Evolutionary conservation across 2,888 invertebrate species (phyloP).

Genomic region (Rhorus exstirpatorius): DNA sequence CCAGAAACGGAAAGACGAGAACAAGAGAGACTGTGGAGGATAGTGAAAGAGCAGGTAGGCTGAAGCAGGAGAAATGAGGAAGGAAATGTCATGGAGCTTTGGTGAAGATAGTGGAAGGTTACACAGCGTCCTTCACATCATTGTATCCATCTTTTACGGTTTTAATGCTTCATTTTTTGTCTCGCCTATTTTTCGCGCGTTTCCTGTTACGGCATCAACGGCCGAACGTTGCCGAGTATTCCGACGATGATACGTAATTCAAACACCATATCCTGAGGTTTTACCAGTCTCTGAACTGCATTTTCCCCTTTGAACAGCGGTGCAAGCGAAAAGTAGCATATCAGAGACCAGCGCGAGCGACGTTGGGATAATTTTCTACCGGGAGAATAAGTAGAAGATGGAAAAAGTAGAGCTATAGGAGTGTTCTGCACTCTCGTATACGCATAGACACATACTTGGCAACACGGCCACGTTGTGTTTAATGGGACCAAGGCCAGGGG

Average conservation of each 20-base stretch:
- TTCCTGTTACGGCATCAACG: conserved; percentile 17
- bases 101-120: conserved; percentile 61
- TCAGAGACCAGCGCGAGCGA: conserved; percentile 13
- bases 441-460: conserved; percentile 36
- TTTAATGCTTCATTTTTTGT: conserved; percentile 6
- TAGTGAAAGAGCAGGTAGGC: conserved; percentile 34
- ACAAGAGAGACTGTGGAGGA: conserved; percentile 1
- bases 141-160: conserved; percentile 33
- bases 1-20: conserved; percentile 10
- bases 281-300: conserved; percentile 62
- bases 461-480: conserved; percentile 66
- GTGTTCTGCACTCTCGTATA: conserved; percentile 25
- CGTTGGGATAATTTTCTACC: conserved; percentile 9
- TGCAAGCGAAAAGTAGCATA: conserved; percentile 66
- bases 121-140: conserved; percentile 61
- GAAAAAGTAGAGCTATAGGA: conserved; percentile 8
- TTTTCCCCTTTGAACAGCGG: conserved; percentile 70
- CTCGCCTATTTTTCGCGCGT: conserved; percentile 5
- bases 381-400: conserved; percentile 35
- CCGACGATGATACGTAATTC: not conserved
- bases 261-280: conserved; percentile 20
- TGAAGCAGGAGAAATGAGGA: conserved; percentile 56
- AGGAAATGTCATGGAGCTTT: conserved; percentile 52
- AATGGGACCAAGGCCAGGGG: conserved; percentile 73
- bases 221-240: conserved; percentile 52